Evolutionary conservation across 30 jellyfish, hydroid and myxozoan genomes (phyloP), one percentile per base, ranked within the genome.

Genomic region (Turritopsis dohrnii): DNA sequence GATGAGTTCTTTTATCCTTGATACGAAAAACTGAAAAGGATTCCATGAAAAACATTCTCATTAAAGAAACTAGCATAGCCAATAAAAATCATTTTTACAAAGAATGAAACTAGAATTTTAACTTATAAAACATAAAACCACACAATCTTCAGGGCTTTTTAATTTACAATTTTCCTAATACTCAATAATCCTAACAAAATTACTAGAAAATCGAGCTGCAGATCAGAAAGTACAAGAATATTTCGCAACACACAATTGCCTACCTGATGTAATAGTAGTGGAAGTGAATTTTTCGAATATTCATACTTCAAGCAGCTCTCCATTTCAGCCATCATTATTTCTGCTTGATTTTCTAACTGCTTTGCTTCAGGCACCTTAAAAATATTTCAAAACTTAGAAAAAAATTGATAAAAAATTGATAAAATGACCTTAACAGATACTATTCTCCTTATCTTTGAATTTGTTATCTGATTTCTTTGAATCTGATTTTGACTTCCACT

Each of bases 261-360:
- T 79, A 90, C 97, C 89, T 90, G 97, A 72, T 85, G 94, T 53
- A 90, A 82, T 13, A 90, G 82, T 31, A 90, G 17, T n/a, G 95
- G 95, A 77, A 90, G 80, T 25, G 79, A 79, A 16, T 90, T 92
- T 31, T 41, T 54, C 1, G 87, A 85, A 72, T 81, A 90, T 71
- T 90, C 97, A 90, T 80, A 72, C 79, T 52, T 76, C 18, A 54
- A 29, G 21, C 95, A 84, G 3, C 95, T 79, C 53, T 24, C 29
- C 54, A 85, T 71, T 65, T 90, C 95, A 5, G 71, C 88, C 66
- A 71, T 82, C 97, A 90, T 90, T 19, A 86, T 80, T 18, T 85
- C 97, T 24, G 95, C 82, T 60, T 84, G 88, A 71, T 79, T 28
- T 9, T 65, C 30, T 0, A 90, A 75, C 13, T 91, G 95, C 84